Evolutionary conservation across 92 coral and sea anemone species (phyloP).

Genomic region (Zoanthus gigantus): DNA sequence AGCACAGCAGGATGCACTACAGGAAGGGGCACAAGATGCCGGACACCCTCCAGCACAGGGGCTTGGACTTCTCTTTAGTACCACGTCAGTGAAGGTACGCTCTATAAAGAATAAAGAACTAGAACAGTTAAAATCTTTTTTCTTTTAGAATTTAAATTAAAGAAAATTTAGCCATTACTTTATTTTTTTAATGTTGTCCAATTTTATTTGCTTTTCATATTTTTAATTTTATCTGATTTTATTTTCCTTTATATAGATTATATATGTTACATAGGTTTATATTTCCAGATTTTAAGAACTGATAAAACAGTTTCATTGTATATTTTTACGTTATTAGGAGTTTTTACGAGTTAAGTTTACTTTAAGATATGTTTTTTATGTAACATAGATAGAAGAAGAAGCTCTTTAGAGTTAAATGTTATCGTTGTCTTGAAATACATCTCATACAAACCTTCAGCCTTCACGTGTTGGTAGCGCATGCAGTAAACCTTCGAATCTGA

Average conservation of each 20-base stretch:
- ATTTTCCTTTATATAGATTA: neutral
- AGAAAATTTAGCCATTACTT: neutral
- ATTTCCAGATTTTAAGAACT: no score
- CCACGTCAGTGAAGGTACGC: constrained; percentile 10
- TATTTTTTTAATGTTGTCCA: neutral
- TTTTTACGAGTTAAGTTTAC: no score
- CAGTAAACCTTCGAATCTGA: constrained; percentile 1
- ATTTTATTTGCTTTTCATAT: neutral
- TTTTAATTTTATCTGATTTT: neutral
- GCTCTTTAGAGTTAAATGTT: neutral
- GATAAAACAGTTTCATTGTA: no score
- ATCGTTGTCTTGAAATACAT: neutral
- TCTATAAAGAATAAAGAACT: neutral
- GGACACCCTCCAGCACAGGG: constrained; percentile 71
- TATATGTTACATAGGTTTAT: no score
- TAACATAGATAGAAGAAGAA: neutral
- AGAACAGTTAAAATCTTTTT: neutral
- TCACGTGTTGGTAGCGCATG: neutral
- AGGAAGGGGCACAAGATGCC: constrained; percentile 69
- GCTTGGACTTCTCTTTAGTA: constrained; percentile 60
- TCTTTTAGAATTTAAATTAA: no score
- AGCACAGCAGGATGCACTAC: constrained; percentile 78
- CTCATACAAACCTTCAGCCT: constrained; percentile 10
- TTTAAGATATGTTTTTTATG: neutral
- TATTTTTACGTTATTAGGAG: neutral